Percentiles rank a stretch among this genome's conserved stretches.
Conservation (phyloP, 2,797 vertebrate genomes). For the Spheniscus humboldti region DNA sequence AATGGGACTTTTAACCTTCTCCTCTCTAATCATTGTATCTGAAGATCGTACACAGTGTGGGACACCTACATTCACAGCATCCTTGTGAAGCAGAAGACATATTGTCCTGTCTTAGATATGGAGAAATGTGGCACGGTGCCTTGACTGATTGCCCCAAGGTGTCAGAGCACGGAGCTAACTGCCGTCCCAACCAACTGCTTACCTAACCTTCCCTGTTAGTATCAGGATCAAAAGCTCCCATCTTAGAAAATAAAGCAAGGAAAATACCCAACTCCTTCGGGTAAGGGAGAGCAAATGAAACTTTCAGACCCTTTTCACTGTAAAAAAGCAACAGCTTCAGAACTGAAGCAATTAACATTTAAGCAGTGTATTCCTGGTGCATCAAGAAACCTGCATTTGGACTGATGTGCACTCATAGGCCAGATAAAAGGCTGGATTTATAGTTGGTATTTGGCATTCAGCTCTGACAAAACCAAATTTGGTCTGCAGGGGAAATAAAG, state of each 20-base stretch:
- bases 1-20: background rate
- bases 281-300: background rate
- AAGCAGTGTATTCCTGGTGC: background rate
- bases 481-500: background rate
- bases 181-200: rapidly evolving
- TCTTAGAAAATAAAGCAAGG: background rate
- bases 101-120: background rate
- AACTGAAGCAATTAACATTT: background rate
- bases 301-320: background rate
- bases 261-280: background rate
- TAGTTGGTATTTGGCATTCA: background rate
- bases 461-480: background rate
- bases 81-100: background rate
- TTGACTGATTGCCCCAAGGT: background rate
- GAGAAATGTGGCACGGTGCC: background rate
- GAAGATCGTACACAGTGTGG: background rate
- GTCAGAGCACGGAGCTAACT: background rate
- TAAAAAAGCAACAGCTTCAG: background rate
- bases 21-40: background rate
- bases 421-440: background rate
- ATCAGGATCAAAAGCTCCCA: background rate
- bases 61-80: background rate
- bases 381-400: background rate
- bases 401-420: too few relatives aligned
- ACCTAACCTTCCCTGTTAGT: background rate